Conservation (phyloP, 1,140 invertebrate species). For the Ceratosolen fusciceps region DNA sequence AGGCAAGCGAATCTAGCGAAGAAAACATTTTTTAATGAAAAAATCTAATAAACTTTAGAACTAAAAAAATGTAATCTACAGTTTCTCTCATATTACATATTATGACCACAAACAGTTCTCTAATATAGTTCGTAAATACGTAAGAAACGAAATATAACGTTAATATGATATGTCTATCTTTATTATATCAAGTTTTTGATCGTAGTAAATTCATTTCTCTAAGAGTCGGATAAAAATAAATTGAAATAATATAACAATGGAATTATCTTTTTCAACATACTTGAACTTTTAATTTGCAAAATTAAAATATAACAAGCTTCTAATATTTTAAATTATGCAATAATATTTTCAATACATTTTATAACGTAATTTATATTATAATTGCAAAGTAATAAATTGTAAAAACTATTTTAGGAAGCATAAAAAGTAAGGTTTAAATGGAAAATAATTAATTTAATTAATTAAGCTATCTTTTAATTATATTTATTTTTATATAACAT, state of each 20-base stretch:
- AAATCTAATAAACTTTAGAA: constrained; percentile 40
- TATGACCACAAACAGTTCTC: constrained; percentile 1
- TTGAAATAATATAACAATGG: background rate
- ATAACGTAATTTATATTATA: no score
- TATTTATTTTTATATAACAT: background rate
- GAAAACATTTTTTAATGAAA: constrained; percentile 45
- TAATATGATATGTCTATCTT: constrained; percentile 36
- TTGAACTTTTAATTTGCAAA: background rate
- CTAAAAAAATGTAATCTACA: constrained; percentile 24
- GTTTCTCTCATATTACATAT: constrained; percentile 39
- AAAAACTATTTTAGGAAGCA: background rate
- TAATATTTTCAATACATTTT: no score
- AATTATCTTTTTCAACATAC: background rate
- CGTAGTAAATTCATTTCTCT: constrained; percentile 20
- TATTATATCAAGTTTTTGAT: constrained; percentile 40
- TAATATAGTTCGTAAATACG: constrained; percentile 20
- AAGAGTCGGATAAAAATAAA: constrained; percentile 33
- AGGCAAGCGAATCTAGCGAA: constrained; percentile 45
- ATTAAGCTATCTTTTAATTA: background rate
- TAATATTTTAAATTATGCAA: background rate
- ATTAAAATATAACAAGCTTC: background rate
- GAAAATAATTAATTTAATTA: background rate
- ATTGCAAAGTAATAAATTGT: no score
- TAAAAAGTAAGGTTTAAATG: background rate
- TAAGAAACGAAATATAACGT: constrained; percentile 16